Percentiles rank a stretch among this genome's conserved stretches.
phyloP scores from a whole-genome alignment of 2,888 invertebrate species.

The Temnothorax ravouxi region DNA sequence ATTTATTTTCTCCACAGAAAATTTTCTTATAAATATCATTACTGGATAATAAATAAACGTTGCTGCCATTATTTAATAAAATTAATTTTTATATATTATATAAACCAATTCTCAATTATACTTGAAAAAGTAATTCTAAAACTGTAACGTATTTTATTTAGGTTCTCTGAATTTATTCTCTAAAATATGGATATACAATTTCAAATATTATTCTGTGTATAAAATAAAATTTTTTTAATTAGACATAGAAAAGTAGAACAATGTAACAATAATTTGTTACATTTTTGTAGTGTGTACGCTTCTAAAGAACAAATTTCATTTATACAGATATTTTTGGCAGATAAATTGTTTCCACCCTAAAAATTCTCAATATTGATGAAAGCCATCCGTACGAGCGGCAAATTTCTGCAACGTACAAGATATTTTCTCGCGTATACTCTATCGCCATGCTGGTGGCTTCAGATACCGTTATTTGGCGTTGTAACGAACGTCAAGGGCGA shows the following conservation, averaged over 20 bases:
- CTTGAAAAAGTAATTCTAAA: background rate
- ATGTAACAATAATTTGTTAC: background rate
- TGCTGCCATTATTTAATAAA: background rate
- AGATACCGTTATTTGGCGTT: constrained; percentile 74
- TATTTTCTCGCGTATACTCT: constrained; percentile 64
- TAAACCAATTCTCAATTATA: background rate
- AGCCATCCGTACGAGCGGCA: constrained; percentile 24
- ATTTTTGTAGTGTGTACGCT: background rate
- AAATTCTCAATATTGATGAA: constrained; percentile 1
- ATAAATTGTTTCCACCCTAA: constrained; percentile 5
- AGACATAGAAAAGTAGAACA: background rate
- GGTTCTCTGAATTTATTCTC: background rate
- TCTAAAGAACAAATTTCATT: background rate
- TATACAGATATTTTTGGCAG: background rate
- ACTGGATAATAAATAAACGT: background rate
- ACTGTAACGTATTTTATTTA: background rate
- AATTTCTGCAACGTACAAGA: constrained; percentile 59
- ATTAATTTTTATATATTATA: background rate
- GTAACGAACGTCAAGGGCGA: constrained; percentile 78
- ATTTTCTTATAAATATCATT: background rate
- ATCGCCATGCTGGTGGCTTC: constrained; percentile 66
- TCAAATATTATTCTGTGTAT: background rate
- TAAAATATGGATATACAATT: background rate
- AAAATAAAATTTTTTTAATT: background rate
- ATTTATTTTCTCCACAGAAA: background rate